Conservation (phyloP, 2,888 invertebrate species). For the Aelia acuminata region DNA sequence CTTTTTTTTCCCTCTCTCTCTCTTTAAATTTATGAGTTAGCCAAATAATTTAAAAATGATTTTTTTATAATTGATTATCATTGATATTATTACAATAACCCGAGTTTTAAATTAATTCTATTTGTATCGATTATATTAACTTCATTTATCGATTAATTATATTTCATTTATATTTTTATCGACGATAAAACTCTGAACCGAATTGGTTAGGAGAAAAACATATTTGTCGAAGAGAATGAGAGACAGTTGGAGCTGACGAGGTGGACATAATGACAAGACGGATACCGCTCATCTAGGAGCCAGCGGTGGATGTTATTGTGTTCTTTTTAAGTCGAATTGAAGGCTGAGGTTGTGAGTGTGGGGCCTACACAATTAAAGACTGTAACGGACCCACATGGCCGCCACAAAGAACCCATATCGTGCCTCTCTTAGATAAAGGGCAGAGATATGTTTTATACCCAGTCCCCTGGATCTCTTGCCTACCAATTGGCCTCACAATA, state of each 20-base stretch:
- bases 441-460: slow-evolving; percentile 42
- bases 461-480: slow-evolving; percentile 15
- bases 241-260: slow-evolving; percentile 7
- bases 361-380: slow-evolving; percentile 44
- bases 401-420: slow-evolving; percentile 45
- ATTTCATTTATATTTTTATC: no score
- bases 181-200: no score
- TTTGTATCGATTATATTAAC: no score
- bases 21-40: no score
- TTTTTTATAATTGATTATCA: no score
- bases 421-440: slow-evolving; percentile 27
- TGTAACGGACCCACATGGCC: slow-evolving; percentile 21
- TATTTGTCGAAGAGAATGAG: neutral
- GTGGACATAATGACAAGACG: slow-evolving; percentile 26
- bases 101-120: no score
- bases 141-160: no score
- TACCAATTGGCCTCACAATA: slow-evolving; percentile 31
- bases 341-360: slow-evolving; percentile 42
- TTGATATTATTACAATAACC: no score
- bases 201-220: neutral
- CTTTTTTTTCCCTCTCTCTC: no score
- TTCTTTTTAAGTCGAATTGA: slow-evolving; percentile 42
- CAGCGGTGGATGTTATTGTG: neutral
- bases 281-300: slow-evolving; percentile 37
- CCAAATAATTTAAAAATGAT: no score